Conservation (phyloP, 2,797 vertebrate genomes). For the Coregonus suidteri region DNA sequence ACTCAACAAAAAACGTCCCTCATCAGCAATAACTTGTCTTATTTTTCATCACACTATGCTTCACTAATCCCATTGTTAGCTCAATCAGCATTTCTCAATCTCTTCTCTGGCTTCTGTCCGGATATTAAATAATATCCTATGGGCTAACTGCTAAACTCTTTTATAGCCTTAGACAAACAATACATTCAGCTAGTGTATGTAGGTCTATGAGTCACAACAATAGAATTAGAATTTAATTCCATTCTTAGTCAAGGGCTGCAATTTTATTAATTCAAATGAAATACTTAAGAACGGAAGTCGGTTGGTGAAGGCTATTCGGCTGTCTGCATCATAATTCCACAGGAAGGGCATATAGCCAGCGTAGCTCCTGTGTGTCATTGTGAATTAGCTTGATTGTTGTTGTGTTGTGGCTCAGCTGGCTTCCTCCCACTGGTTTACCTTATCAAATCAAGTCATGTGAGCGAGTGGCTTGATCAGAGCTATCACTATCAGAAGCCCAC, state of each 20-base stretch:
- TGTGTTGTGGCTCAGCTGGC: constrained; percentile 36
- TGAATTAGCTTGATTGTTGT: neutral
- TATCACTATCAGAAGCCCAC: neutral
- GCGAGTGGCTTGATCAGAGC: constrained; percentile 36
- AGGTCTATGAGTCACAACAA: neutral
- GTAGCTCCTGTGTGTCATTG: neutral
- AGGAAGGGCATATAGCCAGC: constrained; percentile 13
- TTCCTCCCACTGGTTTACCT: constrained; percentile 52
- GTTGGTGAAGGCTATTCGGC: neutral
- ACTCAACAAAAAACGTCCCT: too few relatives aligned
- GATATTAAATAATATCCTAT: constrained; percentile 28
- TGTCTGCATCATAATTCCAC: neutral
- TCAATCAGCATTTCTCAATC: constrained; percentile 54
- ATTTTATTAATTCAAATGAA: neutral
- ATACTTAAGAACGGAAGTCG: neutral
- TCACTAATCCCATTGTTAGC: constrained; percentile 33
- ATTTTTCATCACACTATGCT: neutral
- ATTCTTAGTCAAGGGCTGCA: neutral
- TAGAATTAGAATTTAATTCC: neutral
- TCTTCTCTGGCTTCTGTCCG: constrained; percentile 22
- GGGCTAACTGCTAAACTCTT: neutral
- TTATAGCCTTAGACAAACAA: neutral
- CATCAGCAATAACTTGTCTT: neutral
- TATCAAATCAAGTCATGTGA: constrained; percentile 69
- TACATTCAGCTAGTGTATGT: neutral